Base-by-base conservation (phyloP, 1,140 invertebrate genomes). In the Atopsyche davidsoni region DNA sequence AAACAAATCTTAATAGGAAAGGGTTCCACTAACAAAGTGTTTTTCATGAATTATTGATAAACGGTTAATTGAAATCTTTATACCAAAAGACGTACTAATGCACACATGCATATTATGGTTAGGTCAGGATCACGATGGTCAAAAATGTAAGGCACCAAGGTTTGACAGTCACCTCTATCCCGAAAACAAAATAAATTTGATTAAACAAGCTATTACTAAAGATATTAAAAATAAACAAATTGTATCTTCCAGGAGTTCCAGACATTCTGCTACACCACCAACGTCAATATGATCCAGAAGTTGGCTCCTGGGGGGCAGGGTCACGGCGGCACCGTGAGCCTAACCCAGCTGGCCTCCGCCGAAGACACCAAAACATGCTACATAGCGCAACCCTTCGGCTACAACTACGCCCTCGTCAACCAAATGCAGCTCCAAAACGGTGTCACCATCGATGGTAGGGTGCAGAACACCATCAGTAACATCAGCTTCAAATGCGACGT, bases 401-500 rank as follows among this genome's bases (percentile, higher is more conserved):
- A 83, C 59, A 84, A 84, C 60, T 84, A 84, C 57, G 81, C 76
- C 2, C 62, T 79, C 25, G 76, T 78, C 4, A 78, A 79, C 61
- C 77, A 78, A 52, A 82, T 82, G 78, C 79, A 79, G 53, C 67
- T 79, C 45, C 76, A 76, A 23, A 73, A 72, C 62, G 70, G 71
- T 14, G 57, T 59, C 40, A 40, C 46, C 11, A 53, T 53, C 13
- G 51, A 57, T 17, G 45, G 47, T n/a, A 31, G 51, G 39, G 64
- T 75, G n/a, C 71, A 78, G 59, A 82, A 81, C 59, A 77, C 85
- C 36, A 86, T 87, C 59, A 83, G 81, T 14, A 84, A 85, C 59
- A 86, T 87, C 11, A 87, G 85, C 49, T 89, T 87, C 63, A 89
- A 89, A 68, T 90, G 87, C 67, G 87, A 90, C 67, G 82, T 89